phyloP scores from a whole-genome alignment of 2,797 vertebrate species.

The Phoxinus dragarum region DNA sequence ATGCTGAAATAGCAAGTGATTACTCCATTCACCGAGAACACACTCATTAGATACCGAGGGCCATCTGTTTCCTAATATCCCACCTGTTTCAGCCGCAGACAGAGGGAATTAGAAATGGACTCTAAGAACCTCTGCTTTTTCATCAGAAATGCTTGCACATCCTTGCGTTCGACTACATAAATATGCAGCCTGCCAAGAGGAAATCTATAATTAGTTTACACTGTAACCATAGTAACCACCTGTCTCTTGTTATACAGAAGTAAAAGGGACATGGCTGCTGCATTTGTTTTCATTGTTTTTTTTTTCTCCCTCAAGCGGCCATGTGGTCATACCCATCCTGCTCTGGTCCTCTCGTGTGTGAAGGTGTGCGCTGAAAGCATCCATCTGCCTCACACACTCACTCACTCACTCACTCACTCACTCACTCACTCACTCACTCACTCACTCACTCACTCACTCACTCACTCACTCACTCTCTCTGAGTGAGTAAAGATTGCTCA shows the following conservation, averaged over 20 bases:
- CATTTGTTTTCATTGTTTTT: conserved; percentile 33
- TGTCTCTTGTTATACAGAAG: conserved; percentile 51
- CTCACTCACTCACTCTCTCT: too few relatives aligned
- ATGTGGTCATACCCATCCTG: conserved; percentile 16
- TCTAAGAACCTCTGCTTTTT: conserved; percentile 15
- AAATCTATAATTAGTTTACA: conserved; percentile 56
- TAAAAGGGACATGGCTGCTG: conserved; percentile 40
- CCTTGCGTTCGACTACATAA: not conserved
- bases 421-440: too few relatives aligned
- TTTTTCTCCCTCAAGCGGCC: not conserved
- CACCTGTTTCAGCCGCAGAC: conserved; percentile 24
- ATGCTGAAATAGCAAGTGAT: conserved; percentile 16
- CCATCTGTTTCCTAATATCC: conserved; percentile 41
- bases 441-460: too few relatives aligned
- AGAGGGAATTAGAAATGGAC: not conserved
- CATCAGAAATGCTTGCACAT: conserved; percentile 33
- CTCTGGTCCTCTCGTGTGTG: conserved; percentile 11
- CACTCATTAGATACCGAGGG: conserved; percentile 13
- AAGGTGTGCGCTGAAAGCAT: conserved; percentile 7
- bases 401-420: not conserved
- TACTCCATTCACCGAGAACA: conserved; percentile 31
- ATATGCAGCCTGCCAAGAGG: conserved; percentile 30
- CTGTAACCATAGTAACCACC: conserved; percentile 61
- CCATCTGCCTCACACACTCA: conserved; percentile 1
- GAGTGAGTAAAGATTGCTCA: not conserved